phyloP scores from a whole-genome alignment of 2,797 vertebrate genomes.

The Gymnothorax reevesii region DNA sequence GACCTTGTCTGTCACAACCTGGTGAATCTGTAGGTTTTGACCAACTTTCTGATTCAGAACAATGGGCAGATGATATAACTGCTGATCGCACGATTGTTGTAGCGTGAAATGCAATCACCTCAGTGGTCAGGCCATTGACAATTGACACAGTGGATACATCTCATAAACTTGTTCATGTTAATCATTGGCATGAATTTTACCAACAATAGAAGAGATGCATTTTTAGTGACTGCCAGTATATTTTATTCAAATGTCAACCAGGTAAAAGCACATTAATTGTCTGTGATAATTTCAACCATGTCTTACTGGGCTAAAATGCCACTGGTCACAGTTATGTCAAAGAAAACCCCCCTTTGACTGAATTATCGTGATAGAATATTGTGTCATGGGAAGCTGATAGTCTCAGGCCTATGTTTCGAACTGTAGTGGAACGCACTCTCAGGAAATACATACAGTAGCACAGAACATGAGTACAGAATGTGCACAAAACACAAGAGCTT shows the following conservation, averaged over 20 bases:
- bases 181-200: too few species aligned
- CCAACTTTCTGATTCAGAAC: too few species aligned
- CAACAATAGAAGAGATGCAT: too few species aligned
- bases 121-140: too few species aligned
- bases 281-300: background rate
- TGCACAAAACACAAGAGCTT: background rate
- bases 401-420: background rate
- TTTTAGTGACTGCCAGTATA: background rate
- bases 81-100: too few species aligned
- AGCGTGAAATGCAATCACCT: too few species aligned
- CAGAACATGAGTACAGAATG: background rate
- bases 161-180: too few species aligned
- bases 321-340: background rate
- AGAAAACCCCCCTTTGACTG: background rate
- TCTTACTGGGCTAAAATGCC: background rate
- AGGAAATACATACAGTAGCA: background rate
- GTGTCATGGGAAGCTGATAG: background rate
- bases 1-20: too few species aligned
- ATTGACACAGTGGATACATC: too few species aligned
- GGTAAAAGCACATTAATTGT: background rate
- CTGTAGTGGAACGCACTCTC: background rate
- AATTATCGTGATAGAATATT: background rate
- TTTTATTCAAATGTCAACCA: background rate
- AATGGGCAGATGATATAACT: too few species aligned
- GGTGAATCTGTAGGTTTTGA: too few species aligned